Conservation (phyloP, 2,113 vertebrate species). For the Theristicus caerulescens region DNA sequence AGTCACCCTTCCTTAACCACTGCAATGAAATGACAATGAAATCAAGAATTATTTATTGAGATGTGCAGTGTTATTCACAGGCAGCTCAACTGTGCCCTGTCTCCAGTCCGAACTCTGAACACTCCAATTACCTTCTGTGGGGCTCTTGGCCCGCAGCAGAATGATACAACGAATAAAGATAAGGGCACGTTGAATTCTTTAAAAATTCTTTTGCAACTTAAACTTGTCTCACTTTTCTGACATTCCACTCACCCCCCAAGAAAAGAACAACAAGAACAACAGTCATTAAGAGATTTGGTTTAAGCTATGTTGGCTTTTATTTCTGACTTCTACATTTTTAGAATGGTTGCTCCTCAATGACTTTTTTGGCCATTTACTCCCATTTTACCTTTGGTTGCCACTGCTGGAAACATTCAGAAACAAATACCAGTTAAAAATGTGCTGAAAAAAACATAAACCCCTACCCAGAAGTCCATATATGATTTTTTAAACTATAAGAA, state of each 20-base stretch:
- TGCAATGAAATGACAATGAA: slow-evolving; percentile 54
- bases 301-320: not conserved
- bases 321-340: not conserved
- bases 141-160: not conserved
- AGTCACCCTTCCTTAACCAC: slow-evolving; percentile 57
- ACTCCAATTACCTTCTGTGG: not conserved
- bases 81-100: not conserved
- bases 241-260: not conserved
- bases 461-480: not conserved
- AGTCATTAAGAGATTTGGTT: not conserved
- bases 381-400: not conserved
- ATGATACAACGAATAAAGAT: not conserved
- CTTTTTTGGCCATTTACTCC: not conserved
- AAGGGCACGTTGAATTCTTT: not conserved
- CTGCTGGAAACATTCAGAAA: not conserved
- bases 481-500: not conserved
- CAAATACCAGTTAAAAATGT: not conserved
- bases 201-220: not conserved
- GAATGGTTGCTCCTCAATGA: not conserved
- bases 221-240: not conserved
- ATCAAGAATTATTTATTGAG: slow-evolving; percentile 66
- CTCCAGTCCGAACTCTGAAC: not conserved
- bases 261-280: not conserved
- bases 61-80: slow-evolving; percentile 28
- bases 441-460: not conserved